Base-by-base conservation (phyloP, 2,113 vertebrate genomes). In the Xiphias gladius region DNA sequence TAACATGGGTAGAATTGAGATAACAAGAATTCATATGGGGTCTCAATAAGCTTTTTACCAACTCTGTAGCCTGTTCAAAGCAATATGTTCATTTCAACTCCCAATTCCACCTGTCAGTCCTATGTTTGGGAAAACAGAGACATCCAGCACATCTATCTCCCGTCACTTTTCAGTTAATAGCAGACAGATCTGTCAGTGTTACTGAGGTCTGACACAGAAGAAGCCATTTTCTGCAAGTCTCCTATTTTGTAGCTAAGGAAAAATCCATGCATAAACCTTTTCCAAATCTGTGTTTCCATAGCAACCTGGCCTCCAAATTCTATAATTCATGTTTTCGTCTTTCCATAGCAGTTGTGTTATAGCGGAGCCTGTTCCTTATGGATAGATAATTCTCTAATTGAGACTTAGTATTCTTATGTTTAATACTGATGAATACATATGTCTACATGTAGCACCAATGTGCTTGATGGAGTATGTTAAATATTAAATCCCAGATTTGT, bases 221-320 rank as follows among this genome's bases (percentile, higher is more conserved):
- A 55, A 43, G n/a, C 20, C 7, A 62, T 69, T 58, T 62, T 79
- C 37, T 85, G 64, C 50, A 82, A 9, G 37, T 9, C 22, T 35
- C 1, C 58, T 20, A 12, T 77, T 48, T 72, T 14, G 20, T 37
- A 73, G 37, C 3, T 41, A 48, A 86, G 52, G 58, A 43, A 69
- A 81, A 70, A 72, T 57, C 70, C 37, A 63, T 75, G 69, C 37
- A 76, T 61, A 73, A 66, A 84, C 30, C 77, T 76, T 80, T 55
- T 32, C 57, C 22, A 83, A 80, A 86, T 88, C 82, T 76, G 66
- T 86, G 91, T 95, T 92, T 86, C 93, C 90, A 94, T 93, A 86
- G 91, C 86, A 94, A 92, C 92, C 41, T 71, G 46, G 43, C 55
- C 75, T 82, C 64, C 71, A 76, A 77, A n/a, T 85, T 90, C 70